A percentile compares a stretch with the other conserved stretches of the same genome.
Conservation (phyloP, 2,888 invertebrate genomes). For the Agrotis ipsilon region DNA sequence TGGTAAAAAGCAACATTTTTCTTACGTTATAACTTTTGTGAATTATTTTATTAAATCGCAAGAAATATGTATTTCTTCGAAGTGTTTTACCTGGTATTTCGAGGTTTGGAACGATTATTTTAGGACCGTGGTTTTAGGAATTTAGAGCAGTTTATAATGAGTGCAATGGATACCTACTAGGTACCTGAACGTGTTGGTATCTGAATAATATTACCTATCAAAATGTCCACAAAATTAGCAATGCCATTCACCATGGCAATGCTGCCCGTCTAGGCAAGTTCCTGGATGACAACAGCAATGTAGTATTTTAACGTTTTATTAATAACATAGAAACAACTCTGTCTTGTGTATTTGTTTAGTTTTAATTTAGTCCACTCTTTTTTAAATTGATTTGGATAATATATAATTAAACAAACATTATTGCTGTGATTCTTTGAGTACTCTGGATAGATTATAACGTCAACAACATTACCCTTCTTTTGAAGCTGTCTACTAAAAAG, state of each 20-base stretch:
- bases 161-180: background rate
- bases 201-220: background rate
- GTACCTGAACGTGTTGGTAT: background rate
- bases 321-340: no score
- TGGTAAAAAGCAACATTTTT: conserved; percentile 65
- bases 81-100: conserved; percentile 1
- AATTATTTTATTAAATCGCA: conserved; percentile 55
- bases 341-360: no score
- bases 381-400: no score
- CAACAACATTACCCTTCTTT: no score
- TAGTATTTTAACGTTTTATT: no score
- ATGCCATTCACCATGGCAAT: no score
- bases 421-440: no score
- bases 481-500: background rate
- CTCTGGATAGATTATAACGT: background rate
- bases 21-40: conserved; percentile 50
- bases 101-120: conserved; percentile 12
- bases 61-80: conserved; percentile 18
- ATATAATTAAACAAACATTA: no score
- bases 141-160: background rate
- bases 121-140: background rate
- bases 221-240: no score
- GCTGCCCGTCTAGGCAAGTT: no score
- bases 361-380: no score
- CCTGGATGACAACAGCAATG: no score